Conservation (phyloP, 2,113 vertebrate species). For the Trogon melanurus region DNA sequence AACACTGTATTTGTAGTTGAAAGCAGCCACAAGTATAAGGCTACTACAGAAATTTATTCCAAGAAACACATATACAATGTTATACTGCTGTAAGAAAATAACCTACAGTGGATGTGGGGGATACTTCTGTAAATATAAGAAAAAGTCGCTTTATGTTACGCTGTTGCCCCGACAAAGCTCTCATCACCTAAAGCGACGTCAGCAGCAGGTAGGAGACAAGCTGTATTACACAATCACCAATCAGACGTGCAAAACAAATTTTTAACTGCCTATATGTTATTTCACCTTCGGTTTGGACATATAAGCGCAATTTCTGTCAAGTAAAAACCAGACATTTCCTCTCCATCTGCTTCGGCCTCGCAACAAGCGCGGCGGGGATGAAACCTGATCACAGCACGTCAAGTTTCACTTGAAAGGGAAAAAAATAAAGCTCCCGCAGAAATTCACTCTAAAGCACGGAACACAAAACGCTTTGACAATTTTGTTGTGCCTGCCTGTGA, state of each 20-base stretch:
- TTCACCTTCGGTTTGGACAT: not conserved
- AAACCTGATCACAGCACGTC: not conserved
- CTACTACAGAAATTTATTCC: not conserved
- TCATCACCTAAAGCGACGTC: not conserved
- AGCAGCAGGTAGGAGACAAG: not conserved
- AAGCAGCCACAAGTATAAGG: not conserved
- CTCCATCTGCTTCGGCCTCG: not conserved
- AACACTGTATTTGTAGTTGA: not conserved
- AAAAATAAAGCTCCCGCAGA: not conserved
- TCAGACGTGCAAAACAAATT: not conserved
- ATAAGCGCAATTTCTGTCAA: not conserved
- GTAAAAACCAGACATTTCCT: not conserved
- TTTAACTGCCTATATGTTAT: not conserved
- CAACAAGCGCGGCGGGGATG: not conserved
- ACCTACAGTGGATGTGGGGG: accelerated
- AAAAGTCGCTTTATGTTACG: not conserved
- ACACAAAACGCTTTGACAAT: not conserved
- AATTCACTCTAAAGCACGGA: not conserved
- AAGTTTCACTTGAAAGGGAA: not conserved
- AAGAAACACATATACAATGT: not conserved
- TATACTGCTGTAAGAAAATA: not conserved
- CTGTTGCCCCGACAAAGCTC: not conserved
- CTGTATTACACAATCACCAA: not conserved
- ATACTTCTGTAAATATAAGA: accelerated
- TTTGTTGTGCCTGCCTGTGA: not conserved